phyloP scores from a whole-genome alignment of 2,888 invertebrate species.

The Cosmia pyralina region DNA sequence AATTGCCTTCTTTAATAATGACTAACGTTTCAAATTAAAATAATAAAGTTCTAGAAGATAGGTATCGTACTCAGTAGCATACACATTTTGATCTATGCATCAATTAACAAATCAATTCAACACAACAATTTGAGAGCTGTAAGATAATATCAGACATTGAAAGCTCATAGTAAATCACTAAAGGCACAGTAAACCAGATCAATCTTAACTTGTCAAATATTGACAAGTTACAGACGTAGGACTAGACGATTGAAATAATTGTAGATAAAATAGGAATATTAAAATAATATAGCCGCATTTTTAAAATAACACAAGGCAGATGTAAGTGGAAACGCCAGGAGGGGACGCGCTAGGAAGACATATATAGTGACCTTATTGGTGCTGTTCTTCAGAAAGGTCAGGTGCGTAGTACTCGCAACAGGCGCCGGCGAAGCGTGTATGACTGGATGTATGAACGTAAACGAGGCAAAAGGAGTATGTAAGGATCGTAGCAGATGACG shows the following conservation, averaged over 20 bases:
- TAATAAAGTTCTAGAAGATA: neutral
- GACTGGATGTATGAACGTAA: too few relatives aligned
- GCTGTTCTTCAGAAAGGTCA: too few relatives aligned
- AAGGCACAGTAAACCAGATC: slow-evolving; percentile 38
- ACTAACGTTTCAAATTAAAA: neutral
- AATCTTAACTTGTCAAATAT: slow-evolving; percentile 66
- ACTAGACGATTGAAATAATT: slow-evolving; percentile 18
- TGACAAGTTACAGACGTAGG: slow-evolving; percentile 16
- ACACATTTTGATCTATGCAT: neutral
- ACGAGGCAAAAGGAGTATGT: too few relatives aligned
- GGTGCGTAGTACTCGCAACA: too few relatives aligned
- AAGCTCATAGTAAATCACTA: slow-evolving; percentile 42
- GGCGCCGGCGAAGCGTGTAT: too few relatives aligned
- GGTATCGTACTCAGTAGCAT: neutral
- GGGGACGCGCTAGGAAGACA: too few relatives aligned
- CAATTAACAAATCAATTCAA: slow-evolving; percentile 11
- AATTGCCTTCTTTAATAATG: neutral
- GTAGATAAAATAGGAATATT: slow-evolving; percentile 30
- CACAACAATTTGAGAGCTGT: neutral
- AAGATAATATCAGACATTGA: slow-evolving; percentile 31
- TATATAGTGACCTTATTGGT: too few relatives aligned
- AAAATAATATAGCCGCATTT: too few relatives aligned
- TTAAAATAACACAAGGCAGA: too few relatives aligned
- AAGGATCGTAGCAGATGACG: too few relatives aligned
- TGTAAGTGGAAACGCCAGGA: too few relatives aligned